These are phyloP conservation scores for Epirrita christyi DNA, from an alignment of 2,888 invertebrate species.

Conservation along the genomic window DNA sequence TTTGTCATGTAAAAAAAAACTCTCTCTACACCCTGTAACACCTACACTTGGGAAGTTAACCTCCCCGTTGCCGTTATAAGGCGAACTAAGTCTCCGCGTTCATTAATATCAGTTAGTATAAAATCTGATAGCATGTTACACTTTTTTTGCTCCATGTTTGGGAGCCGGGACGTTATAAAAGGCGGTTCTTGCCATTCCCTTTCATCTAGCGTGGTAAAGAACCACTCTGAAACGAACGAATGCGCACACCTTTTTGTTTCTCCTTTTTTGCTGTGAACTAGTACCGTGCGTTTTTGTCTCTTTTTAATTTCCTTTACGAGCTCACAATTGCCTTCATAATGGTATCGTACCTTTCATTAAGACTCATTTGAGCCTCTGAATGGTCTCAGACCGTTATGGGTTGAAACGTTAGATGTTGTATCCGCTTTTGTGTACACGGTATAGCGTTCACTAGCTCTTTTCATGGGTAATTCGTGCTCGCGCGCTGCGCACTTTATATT, in stretches of 20 bases:
- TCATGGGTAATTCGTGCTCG: slow-evolving; percentile 65
- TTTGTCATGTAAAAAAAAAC: too few species aligned
- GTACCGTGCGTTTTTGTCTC: slow-evolving; percentile 62
- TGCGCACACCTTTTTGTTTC: slow-evolving; percentile 50
- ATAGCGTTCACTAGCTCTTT: slow-evolving; percentile 61
- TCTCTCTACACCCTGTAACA: too few species aligned
- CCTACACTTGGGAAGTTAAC: too few species aligned
- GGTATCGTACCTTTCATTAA: slow-evolving; percentile 80
- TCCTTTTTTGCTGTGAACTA: slow-evolving; percentile 48
- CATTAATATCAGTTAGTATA: slow-evolving; percentile 27
- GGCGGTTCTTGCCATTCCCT: slow-evolving; percentile 41
- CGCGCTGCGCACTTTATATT: slow-evolving; percentile 55
- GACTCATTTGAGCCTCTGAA: slow-evolving; percentile 74
- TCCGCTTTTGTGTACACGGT: slow-evolving; percentile 71
- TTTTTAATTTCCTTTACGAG: slow-evolving; percentile 80
- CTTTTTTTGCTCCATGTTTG: not conserved
- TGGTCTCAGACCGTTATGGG: slow-evolving; percentile 71
- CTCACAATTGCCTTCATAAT: slow-evolving; percentile 79
- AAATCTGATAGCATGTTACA: not conserved
- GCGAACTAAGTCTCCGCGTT: not conserved
- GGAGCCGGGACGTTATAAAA: slow-evolving; percentile 18
- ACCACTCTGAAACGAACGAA: slow-evolving; percentile 42
- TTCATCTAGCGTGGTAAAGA: slow-evolving; percentile 44
- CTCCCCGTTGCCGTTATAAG: too few species aligned
- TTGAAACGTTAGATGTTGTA: slow-evolving; percentile 69